Conservation (phyloP, 2,888 invertebrate genomes). For the Lithophane socia region DNA sequence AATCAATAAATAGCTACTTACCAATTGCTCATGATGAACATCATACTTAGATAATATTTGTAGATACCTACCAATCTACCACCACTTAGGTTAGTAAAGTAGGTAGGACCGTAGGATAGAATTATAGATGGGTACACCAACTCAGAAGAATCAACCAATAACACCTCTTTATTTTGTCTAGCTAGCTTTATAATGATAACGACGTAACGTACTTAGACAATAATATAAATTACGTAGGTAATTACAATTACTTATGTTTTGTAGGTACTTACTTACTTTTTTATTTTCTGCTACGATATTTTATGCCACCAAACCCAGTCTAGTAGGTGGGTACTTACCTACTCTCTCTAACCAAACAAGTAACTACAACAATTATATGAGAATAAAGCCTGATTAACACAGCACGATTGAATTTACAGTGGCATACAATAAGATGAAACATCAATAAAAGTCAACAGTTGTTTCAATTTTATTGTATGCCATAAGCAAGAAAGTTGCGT, state of each 20-base stretch:
- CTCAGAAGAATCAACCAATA: neutral
- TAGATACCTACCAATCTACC: neutral
- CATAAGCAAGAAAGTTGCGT: no score
- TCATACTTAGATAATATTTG: neutral
- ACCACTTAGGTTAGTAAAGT: neutral
- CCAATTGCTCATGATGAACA: no score
- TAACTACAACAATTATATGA: neutral
- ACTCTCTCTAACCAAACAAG: no score
- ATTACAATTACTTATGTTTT: no score
- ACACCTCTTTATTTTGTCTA: neutral
- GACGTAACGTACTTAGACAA: neutral
- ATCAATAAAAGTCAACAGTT: neutral
- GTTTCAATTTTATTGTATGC: neutral
- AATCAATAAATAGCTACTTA: neutral
- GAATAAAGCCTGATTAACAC: neutral
- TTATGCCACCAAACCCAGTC: neutral
- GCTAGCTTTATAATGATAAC: neutral
- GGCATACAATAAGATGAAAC: neutral
- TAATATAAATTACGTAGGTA: constrained; percentile 2
- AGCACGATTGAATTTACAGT: neutral
- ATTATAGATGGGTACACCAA: neutral
- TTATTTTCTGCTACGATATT: neutral
- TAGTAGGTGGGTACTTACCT: no score
- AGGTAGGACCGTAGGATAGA: neutral
- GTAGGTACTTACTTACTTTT: neutral